Conservation (phyloP, 2,888 invertebrate species). For the Xanthorhoe spadicearia region DNA sequence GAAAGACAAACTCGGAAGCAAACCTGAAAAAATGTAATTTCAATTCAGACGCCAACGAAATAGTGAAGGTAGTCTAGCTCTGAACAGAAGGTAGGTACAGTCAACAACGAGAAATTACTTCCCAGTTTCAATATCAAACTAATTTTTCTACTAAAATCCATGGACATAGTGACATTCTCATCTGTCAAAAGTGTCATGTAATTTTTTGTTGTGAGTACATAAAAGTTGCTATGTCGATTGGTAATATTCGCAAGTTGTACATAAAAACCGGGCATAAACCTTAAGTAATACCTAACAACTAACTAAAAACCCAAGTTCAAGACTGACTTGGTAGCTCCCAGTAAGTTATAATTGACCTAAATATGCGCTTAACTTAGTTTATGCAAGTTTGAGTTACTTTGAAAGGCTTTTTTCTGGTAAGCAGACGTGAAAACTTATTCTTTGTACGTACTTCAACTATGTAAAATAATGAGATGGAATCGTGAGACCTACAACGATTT, state of each 20-base stretch:
- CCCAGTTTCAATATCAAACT: too few relatives aligned
- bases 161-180: too few relatives aligned
- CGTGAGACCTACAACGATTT: too few relatives aligned
- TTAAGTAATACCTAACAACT: too few relatives aligned
- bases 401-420: background rate
- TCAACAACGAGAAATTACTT: background rate
- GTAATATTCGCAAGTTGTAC: too few relatives aligned
- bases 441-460: background rate
- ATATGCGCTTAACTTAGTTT: background rate
- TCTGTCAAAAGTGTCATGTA: too few relatives aligned
- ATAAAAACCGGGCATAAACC: too few relatives aligned
- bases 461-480: too few relatives aligned
- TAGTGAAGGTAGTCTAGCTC: slow-evolving; percentile 32
- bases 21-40: slow-evolving; percentile 40
- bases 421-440: background rate
- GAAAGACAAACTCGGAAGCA: slow-evolving; percentile 43
- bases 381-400: background rate
- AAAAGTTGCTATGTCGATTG: too few relatives aligned
- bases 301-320: background rate
- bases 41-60: slow-evolving; percentile 40
- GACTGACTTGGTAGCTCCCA: background rate
- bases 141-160: too few relatives aligned
- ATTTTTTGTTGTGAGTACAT: too few relatives aligned
- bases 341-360: background rate
- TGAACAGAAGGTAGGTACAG: slow-evolving; percentile 10